Evolutionary conservation across 2,113 vertebrate species (phyloP).

Genomic region (Mellivora capensis): DNA sequence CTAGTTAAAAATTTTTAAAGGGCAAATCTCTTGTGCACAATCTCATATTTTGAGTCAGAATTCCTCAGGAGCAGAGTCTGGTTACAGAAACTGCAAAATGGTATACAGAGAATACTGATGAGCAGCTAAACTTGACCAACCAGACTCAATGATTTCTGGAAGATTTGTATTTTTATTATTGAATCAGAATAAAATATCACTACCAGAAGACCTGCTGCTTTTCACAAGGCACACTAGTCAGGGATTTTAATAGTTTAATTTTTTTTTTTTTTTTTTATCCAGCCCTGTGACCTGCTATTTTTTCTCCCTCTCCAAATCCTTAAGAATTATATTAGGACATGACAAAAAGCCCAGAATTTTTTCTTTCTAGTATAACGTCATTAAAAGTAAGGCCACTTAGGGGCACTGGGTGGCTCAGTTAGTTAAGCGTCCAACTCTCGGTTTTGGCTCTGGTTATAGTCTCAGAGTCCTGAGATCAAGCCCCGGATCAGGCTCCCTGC

Average conservation of each 20-base stretch:
- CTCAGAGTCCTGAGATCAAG: too few species aligned
- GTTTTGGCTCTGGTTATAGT: too few species aligned
- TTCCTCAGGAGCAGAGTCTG: neutral
- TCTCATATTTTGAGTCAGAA: neutral
- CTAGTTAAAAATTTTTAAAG: neutral
- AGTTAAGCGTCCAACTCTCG: too few species aligned
- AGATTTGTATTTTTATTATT: neutral
- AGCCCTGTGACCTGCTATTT: neutral
- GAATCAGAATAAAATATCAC: neutral
- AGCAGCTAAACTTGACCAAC: neutral
- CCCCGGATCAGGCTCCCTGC: too few species aligned
- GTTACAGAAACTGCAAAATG: neutral
- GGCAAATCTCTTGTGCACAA: neutral
- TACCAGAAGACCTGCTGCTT: neutral
- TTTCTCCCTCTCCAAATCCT: neutral
- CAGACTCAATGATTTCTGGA: neutral
- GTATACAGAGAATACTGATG: neutral
- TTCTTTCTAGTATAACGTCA: neutral
- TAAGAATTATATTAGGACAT: neutral
- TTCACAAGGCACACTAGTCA: neutral
- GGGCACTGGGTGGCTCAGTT: too few species aligned
- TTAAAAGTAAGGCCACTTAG: neutral
- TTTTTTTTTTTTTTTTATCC: neutral
- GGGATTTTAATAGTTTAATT: neutral
- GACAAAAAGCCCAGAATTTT: neutral